These are phyloP conservation scores for Phragmatobia fuliginosa DNA, from an alignment of 2,888 invertebrate species.

Conservation along the genomic window DNA sequence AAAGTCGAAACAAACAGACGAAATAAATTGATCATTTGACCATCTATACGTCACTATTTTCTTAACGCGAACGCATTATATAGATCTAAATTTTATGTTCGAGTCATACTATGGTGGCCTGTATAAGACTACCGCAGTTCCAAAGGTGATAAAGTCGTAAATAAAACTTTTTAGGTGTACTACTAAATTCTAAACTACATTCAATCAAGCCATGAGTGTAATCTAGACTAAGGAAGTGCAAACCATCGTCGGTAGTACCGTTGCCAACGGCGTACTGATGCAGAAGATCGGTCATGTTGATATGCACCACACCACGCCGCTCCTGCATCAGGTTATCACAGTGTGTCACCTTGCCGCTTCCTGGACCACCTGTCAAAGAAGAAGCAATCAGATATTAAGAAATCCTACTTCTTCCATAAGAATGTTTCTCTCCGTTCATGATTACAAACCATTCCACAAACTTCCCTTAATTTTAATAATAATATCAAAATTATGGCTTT, in stretches of 20 bases:
- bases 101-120: neutral
- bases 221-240: conserved; percentile 15
- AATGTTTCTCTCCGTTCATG: neutral
- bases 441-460: neutral
- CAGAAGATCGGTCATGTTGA: conserved; percentile 96
- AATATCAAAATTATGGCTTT: no score
- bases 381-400: neutral
- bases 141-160: neutral
- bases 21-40: no score
- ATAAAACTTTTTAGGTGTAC: neutral
- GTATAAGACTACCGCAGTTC: neutral
- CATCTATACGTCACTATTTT: no score
- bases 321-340: conserved; percentile 97
- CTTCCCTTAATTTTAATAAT: no score
- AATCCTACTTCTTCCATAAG: neutral
- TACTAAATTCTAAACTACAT: neutral
- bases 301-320: conserved; percentile 93
- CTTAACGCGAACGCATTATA: no score
- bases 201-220: neutral
- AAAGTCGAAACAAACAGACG: no score
- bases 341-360: conserved; percentile 99
- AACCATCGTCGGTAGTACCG: conserved; percentile 81
- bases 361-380: conserved; percentile 92
- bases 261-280: conserved; percentile 96
- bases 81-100: neutral